These are phyloP conservation scores for Apoda limacodes DNA, from an alignment of 2,888 invertebrate genomes.

Conservation along the genomic window DNA sequence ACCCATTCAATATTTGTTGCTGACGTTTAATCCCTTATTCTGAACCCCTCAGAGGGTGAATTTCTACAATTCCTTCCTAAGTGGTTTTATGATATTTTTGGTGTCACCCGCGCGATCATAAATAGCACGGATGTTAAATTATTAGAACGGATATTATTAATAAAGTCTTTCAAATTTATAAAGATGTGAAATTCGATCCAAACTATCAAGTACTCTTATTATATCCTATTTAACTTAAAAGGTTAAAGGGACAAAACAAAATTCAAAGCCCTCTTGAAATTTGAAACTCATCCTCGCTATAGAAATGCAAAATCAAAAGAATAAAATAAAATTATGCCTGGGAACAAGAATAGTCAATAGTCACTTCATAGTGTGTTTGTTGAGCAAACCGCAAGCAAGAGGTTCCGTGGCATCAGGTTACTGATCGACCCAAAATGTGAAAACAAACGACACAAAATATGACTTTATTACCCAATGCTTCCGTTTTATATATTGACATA, in stretches of 20 bases:
- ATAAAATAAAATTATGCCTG: constrained; percentile 35
- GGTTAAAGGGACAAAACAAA: constrained; percentile 27
- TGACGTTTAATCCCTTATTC: too few species aligned
- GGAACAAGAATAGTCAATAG: constrained; percentile 67
- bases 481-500: not conserved
- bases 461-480: too few species aligned
- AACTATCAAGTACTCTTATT: constrained; percentile 33
- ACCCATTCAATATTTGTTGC: too few species aligned
- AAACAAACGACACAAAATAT: too few species aligned
- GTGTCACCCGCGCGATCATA: too few species aligned
- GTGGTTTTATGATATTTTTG: too few species aligned
- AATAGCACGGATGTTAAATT: too few species aligned
- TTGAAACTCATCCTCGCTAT: constrained; percentile 47
- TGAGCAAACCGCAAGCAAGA: constrained; percentile 59
- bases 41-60: too few species aligned
- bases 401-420: constrained; percentile 56
- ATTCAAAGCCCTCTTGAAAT: constrained; percentile 48
- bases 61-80: too few species aligned
- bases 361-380: constrained; percentile 66
- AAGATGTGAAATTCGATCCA: constrained; percentile 39
- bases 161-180: constrained; percentile 44
- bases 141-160: too few species aligned
- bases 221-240: constrained; percentile 47
- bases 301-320: constrained; percentile 58
- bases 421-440: too few species aligned